Base-by-base conservation (phyloP, 1,140 invertebrate species). In the Pectinophora gossypiella region DNA sequence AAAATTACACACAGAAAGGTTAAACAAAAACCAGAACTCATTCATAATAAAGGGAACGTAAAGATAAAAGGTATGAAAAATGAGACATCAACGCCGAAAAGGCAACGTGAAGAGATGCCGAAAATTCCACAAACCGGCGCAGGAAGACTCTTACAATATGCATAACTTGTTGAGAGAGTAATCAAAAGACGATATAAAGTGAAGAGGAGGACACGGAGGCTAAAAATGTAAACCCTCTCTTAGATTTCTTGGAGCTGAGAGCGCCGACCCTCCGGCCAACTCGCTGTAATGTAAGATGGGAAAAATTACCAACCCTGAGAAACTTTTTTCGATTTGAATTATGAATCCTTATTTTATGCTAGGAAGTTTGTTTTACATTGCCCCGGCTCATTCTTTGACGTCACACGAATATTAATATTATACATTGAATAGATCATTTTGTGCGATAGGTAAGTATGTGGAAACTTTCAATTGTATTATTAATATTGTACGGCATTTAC, bases 301-400 rank as follows among this genome's bases (percentile, higher is more conserved):
- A 87, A 84, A 87, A 87, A 87, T 85, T 87, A 87, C 84, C 61
- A 66, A 65, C 64, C 68, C 64, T 70, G 71, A 57, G 66, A 78
- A 87, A 87, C 70, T 87, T 87, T 87, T 87, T 87, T 84, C 84
- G 78, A 85, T 87, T 87, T 85, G 81, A 87, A 87, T 87, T 87
- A 87, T 85, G 81, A 84, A 84, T 85, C 79, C 80, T 87, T 85
- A 84, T 84, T 87, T 87, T 77, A 85, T 76, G 77, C 73, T 66
- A 72, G 48, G 64, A 84, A 84, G 71, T 82, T 84, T 82, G 84
- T 84, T 83, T 77, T 72, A 82, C 68, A 85, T 78, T 68, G 72
- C 62, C 66, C 70, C 54, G 45, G 64, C 64, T 76, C 64, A 79
- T 83, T 81, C 71, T 72, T 75, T 74, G 63, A 69, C 64, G 66